Conservation (phyloP, 1,140 invertebrate genomes). For the Gryon sp. region DNA sequence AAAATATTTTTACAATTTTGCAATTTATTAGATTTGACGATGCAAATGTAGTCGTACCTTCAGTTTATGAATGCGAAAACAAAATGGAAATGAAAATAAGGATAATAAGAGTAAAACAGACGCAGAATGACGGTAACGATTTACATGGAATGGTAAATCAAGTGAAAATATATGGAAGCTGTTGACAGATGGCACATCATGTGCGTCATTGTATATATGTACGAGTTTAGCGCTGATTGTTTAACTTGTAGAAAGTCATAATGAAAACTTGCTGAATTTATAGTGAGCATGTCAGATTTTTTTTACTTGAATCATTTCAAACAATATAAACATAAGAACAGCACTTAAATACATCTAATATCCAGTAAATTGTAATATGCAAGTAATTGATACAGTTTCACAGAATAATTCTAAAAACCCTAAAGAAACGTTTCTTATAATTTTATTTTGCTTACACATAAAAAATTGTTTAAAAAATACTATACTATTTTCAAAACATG, state of each 20-base stretch:
- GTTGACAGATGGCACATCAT: slow-evolving; percentile 57
- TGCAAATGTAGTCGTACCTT: too few species aligned
- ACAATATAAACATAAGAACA: too few species aligned
- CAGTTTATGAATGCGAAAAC: slow-evolving; percentile 34
- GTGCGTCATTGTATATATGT: slow-evolving; percentile 11
- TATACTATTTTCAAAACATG: too few species aligned
- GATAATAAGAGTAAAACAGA: slow-evolving; percentile 54
- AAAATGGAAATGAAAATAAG: slow-evolving; percentile 52
- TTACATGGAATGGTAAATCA: slow-evolving; percentile 49
- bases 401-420: too few species aligned
- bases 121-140: slow-evolving; percentile 33
- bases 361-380: too few species aligned
- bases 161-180: slow-evolving; percentile 48
- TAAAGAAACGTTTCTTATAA: too few species aligned
- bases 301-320: too few species aligned
- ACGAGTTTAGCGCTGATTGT: slow-evolving; percentile 30
- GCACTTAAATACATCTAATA: too few species aligned
- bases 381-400: too few species aligned
- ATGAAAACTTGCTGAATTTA: slow-evolving; percentile 27
- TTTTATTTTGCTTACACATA: too few species aligned
- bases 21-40: too few species aligned
- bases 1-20: slow-evolving; percentile 27
- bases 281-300: slow-evolving; percentile 7
- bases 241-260: slow-evolving; percentile 27
- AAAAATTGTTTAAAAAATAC: too few species aligned